Conservation (phyloP, 2,888 invertebrate genomes). For the Nysson spinosus region DNA sequence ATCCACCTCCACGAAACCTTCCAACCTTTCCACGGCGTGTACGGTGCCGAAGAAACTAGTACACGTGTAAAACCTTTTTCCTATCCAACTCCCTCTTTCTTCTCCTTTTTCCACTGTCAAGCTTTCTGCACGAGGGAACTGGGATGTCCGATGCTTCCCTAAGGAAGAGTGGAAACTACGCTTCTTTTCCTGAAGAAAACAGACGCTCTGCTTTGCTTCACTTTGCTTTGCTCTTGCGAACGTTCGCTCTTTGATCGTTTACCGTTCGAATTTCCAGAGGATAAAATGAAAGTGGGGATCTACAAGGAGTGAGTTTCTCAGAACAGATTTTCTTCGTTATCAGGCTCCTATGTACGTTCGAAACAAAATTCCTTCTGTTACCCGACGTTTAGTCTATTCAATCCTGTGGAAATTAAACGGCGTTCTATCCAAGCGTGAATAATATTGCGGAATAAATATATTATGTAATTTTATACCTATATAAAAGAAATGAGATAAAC, state of each 20-base stretch:
- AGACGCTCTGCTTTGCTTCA: too few relatives aligned
- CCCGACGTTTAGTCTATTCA: too few relatives aligned
- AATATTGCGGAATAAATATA: too few relatives aligned
- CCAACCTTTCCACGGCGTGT: too few relatives aligned
- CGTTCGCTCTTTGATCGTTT: constrained; percentile 5
- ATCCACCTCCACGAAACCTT: constrained; percentile 9
- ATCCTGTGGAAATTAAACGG: too few relatives aligned
- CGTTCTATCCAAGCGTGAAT: too few relatives aligned
- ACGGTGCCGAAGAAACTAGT: constrained; percentile 22
- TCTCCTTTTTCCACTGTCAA: background rate
- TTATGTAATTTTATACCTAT: too few relatives aligned
- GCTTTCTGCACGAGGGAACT: background rate
- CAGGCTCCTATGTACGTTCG: background rate
- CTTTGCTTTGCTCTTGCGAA: too few relatives aligned
- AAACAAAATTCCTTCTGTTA: background rate
- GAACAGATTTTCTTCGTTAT: background rate
- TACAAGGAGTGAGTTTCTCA: background rate
- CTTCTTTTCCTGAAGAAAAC: background rate
- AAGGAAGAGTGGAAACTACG: background rate
- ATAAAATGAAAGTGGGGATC: background rate
- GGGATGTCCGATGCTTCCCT: background rate
- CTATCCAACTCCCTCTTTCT: background rate
- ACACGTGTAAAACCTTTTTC: constrained; percentile 36
- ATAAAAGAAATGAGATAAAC: too few relatives aligned
- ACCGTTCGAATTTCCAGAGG: constrained; percentile 1